A percentile compares a stretch with the other conserved stretches of the same genome.
Evolutionary conservation across 2,113 vertebrate genomes (phyloP).

Genomic region (Notarius lentiginosus): DNA sequence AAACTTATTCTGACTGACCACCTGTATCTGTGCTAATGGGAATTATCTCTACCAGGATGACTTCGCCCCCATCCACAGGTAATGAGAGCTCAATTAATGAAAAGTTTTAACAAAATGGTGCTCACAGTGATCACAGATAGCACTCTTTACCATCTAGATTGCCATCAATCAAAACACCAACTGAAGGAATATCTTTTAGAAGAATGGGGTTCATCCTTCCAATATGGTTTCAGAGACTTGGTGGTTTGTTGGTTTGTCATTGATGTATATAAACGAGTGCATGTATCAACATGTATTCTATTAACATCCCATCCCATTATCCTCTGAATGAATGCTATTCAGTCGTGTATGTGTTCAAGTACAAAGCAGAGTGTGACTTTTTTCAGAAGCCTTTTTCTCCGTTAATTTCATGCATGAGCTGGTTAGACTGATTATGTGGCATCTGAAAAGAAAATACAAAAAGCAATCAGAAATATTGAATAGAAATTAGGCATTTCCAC

Average conservation of each 20-base stretch:
- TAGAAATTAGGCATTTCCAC: not conserved
- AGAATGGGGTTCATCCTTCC: not conserved
- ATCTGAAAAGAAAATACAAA: not conserved
- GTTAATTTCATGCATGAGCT: conserved; percentile 13
- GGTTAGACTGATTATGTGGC: not conserved
- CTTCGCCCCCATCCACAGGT: not conserved
- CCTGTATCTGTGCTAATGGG: not conserved
- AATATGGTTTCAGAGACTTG: not conserved
- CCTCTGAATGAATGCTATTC: not conserved
- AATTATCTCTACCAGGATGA: not conserved
- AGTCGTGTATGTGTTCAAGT: not conserved
- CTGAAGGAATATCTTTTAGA: not conserved
- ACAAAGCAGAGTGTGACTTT: not conserved
- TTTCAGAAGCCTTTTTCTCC: not conserved
- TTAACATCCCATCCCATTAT: not conserved
- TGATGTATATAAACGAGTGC: not conserved
- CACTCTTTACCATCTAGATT: not conserved
- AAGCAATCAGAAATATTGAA: not conserved
- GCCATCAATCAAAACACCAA: not conserved
- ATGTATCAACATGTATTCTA: not conserved
- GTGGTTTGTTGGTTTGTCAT: not conserved
- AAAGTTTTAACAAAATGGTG: not conserved
- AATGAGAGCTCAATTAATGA: not conserved
- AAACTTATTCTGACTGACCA: not conserved
- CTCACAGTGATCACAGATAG: not conserved